Evolutionary conservation across 2,888 invertebrate species (phyloP).

Genomic region (Drosophila tanythrix): DNA sequence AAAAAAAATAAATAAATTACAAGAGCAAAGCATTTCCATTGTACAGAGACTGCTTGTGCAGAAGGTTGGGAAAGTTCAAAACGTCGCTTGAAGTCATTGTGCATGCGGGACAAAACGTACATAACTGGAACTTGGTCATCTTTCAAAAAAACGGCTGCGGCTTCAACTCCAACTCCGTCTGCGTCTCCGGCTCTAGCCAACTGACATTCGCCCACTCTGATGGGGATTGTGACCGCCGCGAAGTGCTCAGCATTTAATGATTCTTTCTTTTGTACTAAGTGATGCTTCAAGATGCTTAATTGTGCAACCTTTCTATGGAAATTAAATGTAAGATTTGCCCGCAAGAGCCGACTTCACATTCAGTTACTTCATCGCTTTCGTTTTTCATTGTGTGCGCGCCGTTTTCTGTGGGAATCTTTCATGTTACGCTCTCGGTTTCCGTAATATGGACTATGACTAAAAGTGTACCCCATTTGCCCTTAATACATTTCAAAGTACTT

Average conservation of each 20-base stretch:
- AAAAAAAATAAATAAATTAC: constrained; percentile 37
- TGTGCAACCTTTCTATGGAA: constrained; percentile 78
- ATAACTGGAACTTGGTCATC: constrained; percentile 56
- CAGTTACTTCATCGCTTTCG: constrained; percentile 80
- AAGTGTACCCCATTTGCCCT: background rate
- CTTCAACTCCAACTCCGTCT: constrained; percentile 1
- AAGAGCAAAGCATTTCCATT: constrained; percentile 69
- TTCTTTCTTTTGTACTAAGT: constrained; percentile 51
- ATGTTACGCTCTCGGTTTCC: constrained; percentile 42
- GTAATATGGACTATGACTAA: background rate
- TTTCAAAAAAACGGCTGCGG: constrained; percentile 9
- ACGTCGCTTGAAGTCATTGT: constrained; percentile 57
- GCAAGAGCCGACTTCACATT: constrained; percentile 27
- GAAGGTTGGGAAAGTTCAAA: constrained; percentile 72
- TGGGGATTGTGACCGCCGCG: constrained; percentile 40
- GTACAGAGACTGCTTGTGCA: constrained; percentile 38
- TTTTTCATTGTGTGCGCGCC: constrained; percentile 58
- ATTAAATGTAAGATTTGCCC: constrained; percentile 59
- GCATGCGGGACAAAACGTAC: constrained; percentile 59
- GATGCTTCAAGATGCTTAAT: constrained; percentile 68
- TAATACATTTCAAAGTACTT: constrained; percentile 10
- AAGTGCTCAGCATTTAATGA: constrained; percentile 66
- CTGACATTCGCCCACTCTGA: constrained; percentile 66
- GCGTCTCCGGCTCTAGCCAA: constrained; percentile 28
- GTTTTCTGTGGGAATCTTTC: constrained; percentile 51